Conservation (phyloP, 2,797 vertebrate species). For the Rhinella marina region DNA sequence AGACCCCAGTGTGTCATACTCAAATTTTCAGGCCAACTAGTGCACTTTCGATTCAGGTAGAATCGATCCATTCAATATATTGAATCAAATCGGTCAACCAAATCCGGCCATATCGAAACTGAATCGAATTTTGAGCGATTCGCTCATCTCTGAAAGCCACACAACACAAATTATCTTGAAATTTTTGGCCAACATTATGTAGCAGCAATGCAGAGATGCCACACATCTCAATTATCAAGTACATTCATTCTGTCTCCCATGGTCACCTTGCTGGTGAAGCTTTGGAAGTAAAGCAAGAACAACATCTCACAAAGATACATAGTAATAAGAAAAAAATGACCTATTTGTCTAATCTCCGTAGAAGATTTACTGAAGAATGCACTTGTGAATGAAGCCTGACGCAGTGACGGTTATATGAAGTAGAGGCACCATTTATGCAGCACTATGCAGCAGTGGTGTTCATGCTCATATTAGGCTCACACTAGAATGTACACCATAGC, state of each 20-base stretch:
- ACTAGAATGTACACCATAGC: neutral
- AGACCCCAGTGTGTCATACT: too few relatives aligned
- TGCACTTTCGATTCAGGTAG: too few relatives aligned
- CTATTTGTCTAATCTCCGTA: neutral
- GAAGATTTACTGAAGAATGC: neutral
- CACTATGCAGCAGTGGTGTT: neutral
- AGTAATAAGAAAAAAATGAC: constrained; percentile 4
- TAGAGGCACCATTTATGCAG: neutral
- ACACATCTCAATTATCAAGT: neutral
- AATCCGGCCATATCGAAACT: too few relatives aligned
- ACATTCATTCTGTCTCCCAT: constrained; percentile 24
- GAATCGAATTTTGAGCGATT: too few relatives aligned
- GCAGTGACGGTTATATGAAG: neutral
- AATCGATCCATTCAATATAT: too few relatives aligned
- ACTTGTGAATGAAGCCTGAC: neutral
- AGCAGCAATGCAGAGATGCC: constrained; percentile 25
- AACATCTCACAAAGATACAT: neutral
- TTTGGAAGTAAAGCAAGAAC: neutral
- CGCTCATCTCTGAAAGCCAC: neutral
- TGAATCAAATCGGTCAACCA: too few relatives aligned
- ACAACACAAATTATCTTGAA: neutral
- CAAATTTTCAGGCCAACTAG: too few relatives aligned
- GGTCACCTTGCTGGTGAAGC: neutral
- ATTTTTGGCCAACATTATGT: constrained; percentile 12
- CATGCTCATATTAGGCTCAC: neutral